These are phyloP conservation scores for Nomada fucata DNA, from an alignment of 2,888 invertebrate genomes.

Conservation along the genomic window DNA sequence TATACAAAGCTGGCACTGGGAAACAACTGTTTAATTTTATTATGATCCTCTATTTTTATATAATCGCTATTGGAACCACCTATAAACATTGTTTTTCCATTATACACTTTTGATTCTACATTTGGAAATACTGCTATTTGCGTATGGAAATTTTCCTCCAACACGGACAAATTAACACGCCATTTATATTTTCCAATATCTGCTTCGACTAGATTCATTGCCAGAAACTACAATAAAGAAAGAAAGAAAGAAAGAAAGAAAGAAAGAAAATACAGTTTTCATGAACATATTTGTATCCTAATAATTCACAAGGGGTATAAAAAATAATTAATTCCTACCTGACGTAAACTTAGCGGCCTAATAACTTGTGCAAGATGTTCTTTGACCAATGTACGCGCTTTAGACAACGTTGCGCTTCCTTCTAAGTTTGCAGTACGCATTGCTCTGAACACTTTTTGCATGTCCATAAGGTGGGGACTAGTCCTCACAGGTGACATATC, in stretches of 20 bases:
- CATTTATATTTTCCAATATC: conserved; percentile 89
- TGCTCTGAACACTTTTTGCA: conserved; percentile 88
- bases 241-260: conserved; percentile 61
- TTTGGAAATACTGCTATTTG: conserved; percentile 89
- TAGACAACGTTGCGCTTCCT: conserved; percentile 87
- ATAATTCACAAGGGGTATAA: not conserved
- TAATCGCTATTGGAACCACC: conserved; percentile 94
- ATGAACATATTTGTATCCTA: not conserved
- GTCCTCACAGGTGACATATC: conserved; percentile 90
- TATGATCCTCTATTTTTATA: conserved; percentile 87
- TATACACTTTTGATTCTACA: conserved; percentile 82
- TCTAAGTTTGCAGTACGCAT: conserved; percentile 88
- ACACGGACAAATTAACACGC: conserved; percentile 91
- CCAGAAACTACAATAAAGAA: conserved; percentile 87
- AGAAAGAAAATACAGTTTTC: conserved; percentile 48
- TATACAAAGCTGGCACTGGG: conserved; percentile 89
- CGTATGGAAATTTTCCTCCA: conserved; percentile 88
- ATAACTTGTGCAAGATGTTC: conserved; percentile 87
- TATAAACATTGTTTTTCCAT: conserved; percentile 92
- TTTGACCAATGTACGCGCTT: conserved; percentile 89
- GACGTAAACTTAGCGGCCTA: conserved; percentile 86
- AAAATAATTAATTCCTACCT: conserved; percentile 68
- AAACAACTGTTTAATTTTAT: conserved; percentile 89
- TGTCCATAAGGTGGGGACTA: conserved; percentile 87
- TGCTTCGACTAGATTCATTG: conserved; percentile 90